Conservation (phyloP, 2,888 invertebrate genomes). For the Pterostichus madidus region DNA sequence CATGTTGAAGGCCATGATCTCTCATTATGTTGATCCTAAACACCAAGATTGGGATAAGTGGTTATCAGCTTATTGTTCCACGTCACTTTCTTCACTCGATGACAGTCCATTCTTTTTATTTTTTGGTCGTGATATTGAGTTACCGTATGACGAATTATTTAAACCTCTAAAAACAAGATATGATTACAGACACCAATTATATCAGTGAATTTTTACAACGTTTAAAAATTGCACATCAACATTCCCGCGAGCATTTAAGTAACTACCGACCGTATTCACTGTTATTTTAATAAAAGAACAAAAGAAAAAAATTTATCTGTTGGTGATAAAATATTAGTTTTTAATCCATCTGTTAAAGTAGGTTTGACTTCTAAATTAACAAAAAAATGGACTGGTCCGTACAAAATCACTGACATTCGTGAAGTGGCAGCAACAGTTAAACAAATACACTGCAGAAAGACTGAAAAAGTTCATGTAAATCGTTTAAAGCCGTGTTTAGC, state of each 20-base stretch:
- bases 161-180: conserved; percentile 25
- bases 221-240: conserved; percentile 31
- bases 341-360: conserved; percentile 4
- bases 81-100: background rate
- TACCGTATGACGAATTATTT: conserved; percentile 46
- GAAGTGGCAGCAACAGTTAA: conserved; percentile 2
- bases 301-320: background rate
- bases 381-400: conserved; percentile 43
- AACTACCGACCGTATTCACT: conserved; percentile 18
- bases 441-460: background rate
- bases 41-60: conserved; percentile 54
- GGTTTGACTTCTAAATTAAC: conserved; percentile 36
- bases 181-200: conserved; percentile 48
- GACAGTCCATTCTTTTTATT: conserved; percentile 51
- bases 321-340: conserved; percentile 41
- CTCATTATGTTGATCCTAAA: conserved; percentile 36
- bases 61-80: conserved; percentile 52
- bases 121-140: conserved; percentile 31
- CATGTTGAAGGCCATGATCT: no score
- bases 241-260: background rate
- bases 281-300: conserved; percentile 37
- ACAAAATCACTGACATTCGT: background rate
- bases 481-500: conserved; percentile 11
- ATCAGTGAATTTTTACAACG: conserved; percentile 35
- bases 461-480: no score